Base-by-base conservation (phyloP, 2,888 invertebrate genomes). In the Eupithecia abbreviata region DNA sequence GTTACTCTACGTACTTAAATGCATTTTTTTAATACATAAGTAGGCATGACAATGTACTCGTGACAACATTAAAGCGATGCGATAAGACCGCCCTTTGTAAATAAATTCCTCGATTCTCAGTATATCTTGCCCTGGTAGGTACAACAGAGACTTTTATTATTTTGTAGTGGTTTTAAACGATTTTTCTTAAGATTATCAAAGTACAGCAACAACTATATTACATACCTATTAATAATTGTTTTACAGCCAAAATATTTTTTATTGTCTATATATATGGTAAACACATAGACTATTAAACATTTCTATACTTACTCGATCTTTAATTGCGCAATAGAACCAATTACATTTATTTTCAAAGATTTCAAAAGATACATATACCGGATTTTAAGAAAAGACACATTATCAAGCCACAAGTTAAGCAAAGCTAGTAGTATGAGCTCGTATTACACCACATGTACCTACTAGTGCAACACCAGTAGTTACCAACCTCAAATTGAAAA, bases 401-500 rank as follows among this genome's bases (percentile, higher is more conserved):
- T 5, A 42, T 66, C 15, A 15, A 65, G n/a, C 62, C 62, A 65
- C 62, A n/a, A 41, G 65, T 41, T 30, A 62, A 41, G 18, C 10
- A 65, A 13, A 66, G 41, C 41, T 6, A 15, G 55, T 15, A 41
- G 42, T 15, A 15, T 15, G 4, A 18, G 55, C 55, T 58, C n/a
- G 9, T 58, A 3, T 18, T 18, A 18, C 51, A 51, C n/a, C 55
- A 66, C 15, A 42, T 15, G 42, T 30, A 30, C 2, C 62, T 10
- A 30, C 10, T 30, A 62, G 62, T 66, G 66, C 42, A 66, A 42
- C 42, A 66, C 6, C 42, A 66, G 66, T 15, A 66, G 42, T 42
- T 15, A 66, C 41, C 42, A 42, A 15, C 66, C 13, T 41, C 42
- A 13, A 42, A 12, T 62, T 62, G 15, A 80, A 85, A 86, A 86